Conservation (phyloP, 2,797 vertebrate genomes). For the Gambelia wislizenii region DNA sequence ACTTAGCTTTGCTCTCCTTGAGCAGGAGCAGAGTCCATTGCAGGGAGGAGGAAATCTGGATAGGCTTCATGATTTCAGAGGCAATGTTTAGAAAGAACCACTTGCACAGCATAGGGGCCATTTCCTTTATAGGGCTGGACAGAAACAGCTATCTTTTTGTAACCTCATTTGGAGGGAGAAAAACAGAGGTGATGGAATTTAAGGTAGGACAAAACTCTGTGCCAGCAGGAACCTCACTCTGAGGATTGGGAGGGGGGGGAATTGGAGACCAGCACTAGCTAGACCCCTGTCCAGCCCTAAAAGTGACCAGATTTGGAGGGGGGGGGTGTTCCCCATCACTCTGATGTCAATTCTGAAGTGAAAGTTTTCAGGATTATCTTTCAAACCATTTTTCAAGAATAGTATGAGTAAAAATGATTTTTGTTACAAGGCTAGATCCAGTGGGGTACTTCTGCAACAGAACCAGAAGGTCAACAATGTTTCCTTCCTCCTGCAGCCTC, state of each 20-base stretch:
- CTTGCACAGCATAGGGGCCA: not conserved
- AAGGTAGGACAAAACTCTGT: not conserved
- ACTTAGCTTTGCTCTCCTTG: no score
- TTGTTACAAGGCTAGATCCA: no score
- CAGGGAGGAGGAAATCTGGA: not conserved
- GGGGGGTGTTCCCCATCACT: not conserved
- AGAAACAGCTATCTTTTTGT: not conserved
- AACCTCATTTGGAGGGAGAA: not conserved
- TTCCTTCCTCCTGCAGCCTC: no score
- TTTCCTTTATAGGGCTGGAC: not conserved
- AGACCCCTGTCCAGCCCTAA: not conserved
- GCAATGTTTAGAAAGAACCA: not conserved
- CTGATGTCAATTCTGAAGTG: not conserved
- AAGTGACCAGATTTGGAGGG: no score
- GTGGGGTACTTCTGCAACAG: no score
- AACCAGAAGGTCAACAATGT: no score
- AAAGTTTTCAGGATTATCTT: not conserved
- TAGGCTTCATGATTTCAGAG: not conserved
- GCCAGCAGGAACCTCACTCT: not conserved
- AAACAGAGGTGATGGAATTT: not conserved
- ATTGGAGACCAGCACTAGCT: no score
- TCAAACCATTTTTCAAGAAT: not conserved
- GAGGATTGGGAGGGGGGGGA: no score
- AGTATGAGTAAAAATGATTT: no score
- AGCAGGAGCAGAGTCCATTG: not conserved